Conservation (phyloP, 2,113 vertebrate genomes). For the Cyanocitta stelleri region DNA sequence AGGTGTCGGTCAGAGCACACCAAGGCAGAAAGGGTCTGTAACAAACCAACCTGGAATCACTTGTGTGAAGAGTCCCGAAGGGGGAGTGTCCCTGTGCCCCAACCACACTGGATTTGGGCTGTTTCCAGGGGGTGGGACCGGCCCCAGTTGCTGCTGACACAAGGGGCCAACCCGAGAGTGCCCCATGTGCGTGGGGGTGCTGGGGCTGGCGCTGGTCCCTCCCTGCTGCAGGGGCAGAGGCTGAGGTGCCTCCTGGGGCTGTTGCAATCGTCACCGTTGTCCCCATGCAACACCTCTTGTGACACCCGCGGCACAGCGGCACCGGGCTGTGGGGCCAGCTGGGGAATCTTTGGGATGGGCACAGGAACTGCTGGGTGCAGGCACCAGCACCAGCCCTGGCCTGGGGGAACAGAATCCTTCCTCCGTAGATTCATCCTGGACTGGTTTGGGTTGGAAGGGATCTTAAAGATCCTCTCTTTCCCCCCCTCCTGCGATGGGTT, state of each 20-base stretch:
- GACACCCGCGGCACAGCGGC: neutral
- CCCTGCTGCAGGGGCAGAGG: neutral
- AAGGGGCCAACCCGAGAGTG: neutral
- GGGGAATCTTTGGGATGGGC: too few relatives aligned
- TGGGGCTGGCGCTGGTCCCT: neutral
- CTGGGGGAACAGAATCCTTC: neutral
- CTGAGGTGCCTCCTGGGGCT: neutral
- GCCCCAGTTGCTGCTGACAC: neutral
- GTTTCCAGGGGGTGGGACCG: neutral
- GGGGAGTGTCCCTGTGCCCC: neutral
- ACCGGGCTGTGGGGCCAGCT: neutral
- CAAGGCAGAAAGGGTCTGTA: neutral
- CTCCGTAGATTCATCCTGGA: too few relatives aligned
- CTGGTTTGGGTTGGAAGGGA: neutral
- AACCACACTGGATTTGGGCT: neutral
- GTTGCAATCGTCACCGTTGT: neutral
- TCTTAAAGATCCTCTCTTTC: accelerated
- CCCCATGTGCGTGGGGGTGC: neutral
- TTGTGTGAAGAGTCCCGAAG: too few relatives aligned
- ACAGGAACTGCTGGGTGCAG: neutral
- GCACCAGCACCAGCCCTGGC: neutral
- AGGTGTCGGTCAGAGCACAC: neutral
- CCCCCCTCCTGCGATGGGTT: accelerated
- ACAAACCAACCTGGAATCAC: neutral
- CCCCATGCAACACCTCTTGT: neutral